phyloP scores from a whole-genome alignment of 2,113 vertebrate species.

The Pholis gunnellus region DNA sequence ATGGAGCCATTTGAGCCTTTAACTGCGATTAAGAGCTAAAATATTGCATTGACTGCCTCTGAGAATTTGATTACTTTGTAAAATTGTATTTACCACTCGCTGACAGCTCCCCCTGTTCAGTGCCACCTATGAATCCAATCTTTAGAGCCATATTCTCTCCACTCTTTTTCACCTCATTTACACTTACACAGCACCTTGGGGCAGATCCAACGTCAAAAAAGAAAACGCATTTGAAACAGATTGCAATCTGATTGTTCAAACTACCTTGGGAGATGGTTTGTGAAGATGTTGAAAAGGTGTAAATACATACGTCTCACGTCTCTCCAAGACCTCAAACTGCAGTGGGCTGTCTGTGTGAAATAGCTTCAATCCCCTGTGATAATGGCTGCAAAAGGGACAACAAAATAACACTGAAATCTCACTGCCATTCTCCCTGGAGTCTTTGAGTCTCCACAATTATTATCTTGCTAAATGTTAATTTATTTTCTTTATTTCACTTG shows the following conservation, averaged over 20 bases:
- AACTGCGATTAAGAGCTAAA: not conserved
- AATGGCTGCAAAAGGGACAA: not conserved
- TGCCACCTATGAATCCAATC: not conserved
- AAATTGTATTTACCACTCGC: too few species aligned
- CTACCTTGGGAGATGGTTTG: not conserved
- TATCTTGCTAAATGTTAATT: not conserved
- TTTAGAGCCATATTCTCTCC: not conserved
- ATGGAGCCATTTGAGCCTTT: not conserved
- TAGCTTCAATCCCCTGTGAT: not conserved
- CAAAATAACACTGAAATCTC: not conserved
- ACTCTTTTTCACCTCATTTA: not conserved
- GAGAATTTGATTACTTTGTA: not conserved
- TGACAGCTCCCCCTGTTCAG: not conserved
- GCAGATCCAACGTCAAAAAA: not conserved
- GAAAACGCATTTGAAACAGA: not conserved
- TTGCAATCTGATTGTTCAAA: not conserved
- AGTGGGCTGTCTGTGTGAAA: not conserved
- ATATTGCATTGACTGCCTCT: not conserved
- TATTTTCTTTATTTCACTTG: not conserved
- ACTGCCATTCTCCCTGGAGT: not conserved
- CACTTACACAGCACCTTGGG: not conserved
- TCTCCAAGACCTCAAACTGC: not conserved
- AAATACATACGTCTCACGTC: not conserved
- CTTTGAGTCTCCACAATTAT: not conserved
- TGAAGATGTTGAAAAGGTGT: not conserved